These are phyloP conservation scores for Pomatorhinus ruficollis DNA, from an alignment of 2,113 vertebrate species.

Conservation along the genomic window DNA sequence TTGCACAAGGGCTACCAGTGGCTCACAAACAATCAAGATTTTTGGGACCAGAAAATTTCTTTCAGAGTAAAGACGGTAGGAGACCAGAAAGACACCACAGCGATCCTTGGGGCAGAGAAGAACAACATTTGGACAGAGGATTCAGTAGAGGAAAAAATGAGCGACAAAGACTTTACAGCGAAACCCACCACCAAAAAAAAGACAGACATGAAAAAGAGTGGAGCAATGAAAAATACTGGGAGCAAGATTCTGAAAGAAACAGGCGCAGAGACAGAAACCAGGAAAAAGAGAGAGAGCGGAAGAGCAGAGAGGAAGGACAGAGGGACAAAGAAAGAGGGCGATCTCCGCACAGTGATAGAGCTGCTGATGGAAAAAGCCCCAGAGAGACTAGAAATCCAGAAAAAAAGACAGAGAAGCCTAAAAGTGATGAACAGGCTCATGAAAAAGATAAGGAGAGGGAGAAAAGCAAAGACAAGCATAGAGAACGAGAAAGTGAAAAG, in stretches of 20 bases:
- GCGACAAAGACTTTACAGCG: conserved; percentile 83
- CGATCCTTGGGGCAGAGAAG: conserved; percentile 88
- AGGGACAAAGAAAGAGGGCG: conserved; percentile 80
- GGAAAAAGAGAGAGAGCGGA: conserved; percentile 79
- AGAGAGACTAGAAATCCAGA: conserved; percentile 77
- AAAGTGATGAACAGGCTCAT: conserved; percentile 81
- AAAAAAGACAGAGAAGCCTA: conserved; percentile 82
- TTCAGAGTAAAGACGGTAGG: conserved; percentile 79
- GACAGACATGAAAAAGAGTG: conserved; percentile 84
- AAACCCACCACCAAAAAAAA: conserved; percentile 86
- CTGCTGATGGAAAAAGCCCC: conserved; percentile 72
- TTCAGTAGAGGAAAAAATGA: conserved; percentile 83
- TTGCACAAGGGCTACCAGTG: conserved; percentile 68
- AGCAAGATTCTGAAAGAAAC: conserved; percentile 79
- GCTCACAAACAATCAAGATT: conserved; percentile 71
- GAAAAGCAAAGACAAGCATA: conserved; percentile 74
- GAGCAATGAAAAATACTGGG: conserved; percentile 74
- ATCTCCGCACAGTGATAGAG: conserved; percentile 71
- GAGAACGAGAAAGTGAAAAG: conserved; percentile 76
- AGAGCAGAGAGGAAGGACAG: conserved; percentile 78
- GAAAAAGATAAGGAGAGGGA: conserved; percentile 82
- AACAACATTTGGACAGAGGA: conserved; percentile 75
- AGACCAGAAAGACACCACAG: conserved; percentile 83
- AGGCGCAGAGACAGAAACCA: conserved; percentile 79
- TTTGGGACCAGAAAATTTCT: conserved; percentile 77